Base-by-base conservation (phyloP, 2,797 vertebrate genomes). In the Chromis chromis region DNA sequence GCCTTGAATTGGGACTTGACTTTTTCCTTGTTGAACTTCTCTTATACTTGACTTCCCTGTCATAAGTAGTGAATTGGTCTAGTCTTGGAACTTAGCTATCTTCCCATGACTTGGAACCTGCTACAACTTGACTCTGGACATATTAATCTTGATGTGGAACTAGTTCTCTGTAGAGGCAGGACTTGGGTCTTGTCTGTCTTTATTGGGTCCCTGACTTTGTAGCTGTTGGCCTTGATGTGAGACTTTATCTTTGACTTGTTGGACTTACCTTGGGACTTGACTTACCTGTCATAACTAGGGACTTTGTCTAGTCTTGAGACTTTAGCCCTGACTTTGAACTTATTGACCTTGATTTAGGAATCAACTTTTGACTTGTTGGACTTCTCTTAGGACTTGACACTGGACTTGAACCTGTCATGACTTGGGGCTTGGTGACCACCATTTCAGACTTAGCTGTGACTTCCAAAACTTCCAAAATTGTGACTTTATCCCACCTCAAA, bases 401-500 rank as follows among this genome's bases (percentile, higher is more conserved):
- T 14, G 52, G 44, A 46, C 44, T 19, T n/a, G 7, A 19, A 46
- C 44, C 19, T n/a, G 44, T 46, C 17, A 46, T 46, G 44, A n/a
- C 44, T 46, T n/a, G 44, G 44, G 7, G 9, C 19, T 46, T 46
- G 17, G 6, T 46, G 3, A 1, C 2, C 24, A 1, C 12, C 1
- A 31, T 21, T 22, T 14, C 1, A 40, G 40, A 54, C 48, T 49
- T n/a, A 10, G 3, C 1, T 48, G 4, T 0, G 3, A 40, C 39
- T 48, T 54, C 6, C 6, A 58, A 27, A 67, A n/a, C 33, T 10
- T 36, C 33, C 10, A 36, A 36, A 36, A 0, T 24, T 42, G 1
- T 50, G 65, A 70, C 39, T 39, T 49, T 25, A 11, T 48, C 46
- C 28, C 46, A 58, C 25, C 49, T 39, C 22, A 27, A 31, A n/a